Percentiles rank a stretch among this genome's conserved stretches.
These are phyloP conservation scores for Allolobophora icterica DNA, from an alignment of 2,888 invertebrate species.

Conservation along the genomic window DNA sequence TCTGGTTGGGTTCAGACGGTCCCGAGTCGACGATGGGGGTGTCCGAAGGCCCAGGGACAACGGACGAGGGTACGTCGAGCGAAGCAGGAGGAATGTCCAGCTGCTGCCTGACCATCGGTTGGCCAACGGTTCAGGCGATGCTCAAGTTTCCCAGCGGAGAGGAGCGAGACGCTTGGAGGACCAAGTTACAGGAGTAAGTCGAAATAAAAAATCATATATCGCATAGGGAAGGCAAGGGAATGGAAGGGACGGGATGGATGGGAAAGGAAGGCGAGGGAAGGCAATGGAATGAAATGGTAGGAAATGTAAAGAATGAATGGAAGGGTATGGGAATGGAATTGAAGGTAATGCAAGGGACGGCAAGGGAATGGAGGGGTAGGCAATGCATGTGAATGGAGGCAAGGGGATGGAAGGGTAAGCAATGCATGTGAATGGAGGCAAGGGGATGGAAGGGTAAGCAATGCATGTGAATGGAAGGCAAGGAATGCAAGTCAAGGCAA, in stretches of 20 bases:
- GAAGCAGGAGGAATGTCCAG: background rate
- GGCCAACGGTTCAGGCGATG: background rate
- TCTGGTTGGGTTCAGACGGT: background rate
- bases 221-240: background rate
- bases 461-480: background rate
- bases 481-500: background rate
- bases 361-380: background rate
- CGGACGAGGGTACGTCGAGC: background rate
- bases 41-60: background rate
- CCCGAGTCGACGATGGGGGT: background rate
- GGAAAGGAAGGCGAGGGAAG: background rate
- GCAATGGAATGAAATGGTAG: background rate
- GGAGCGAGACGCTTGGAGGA: background rate
- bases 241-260: background rate
- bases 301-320: background rate
- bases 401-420: background rate
- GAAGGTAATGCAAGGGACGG: background rate
- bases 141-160: background rate
- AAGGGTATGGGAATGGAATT: background rate
- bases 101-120: background rate
- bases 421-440: background rate
- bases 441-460: too few species aligned
- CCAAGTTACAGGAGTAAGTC: background rate
- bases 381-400: background rate
- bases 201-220: background rate